Evolutionary conservation across 2,797 vertebrate species (phyloP), one percentile per base, ranked within the genome.

Genomic region (Sebastes melanostomus): DNA sequence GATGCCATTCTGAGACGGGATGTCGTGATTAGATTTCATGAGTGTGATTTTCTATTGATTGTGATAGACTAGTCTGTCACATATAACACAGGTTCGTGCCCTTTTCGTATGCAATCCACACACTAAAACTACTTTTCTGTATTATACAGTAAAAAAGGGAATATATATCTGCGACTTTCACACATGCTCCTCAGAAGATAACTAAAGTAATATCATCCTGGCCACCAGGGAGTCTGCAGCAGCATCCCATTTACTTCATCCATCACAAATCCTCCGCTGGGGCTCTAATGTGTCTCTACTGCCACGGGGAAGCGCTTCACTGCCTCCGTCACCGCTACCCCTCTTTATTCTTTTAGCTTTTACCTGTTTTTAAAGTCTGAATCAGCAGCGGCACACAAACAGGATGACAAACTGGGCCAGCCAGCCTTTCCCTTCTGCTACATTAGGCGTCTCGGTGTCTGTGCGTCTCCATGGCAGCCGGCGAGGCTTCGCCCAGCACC

Each of bases 291-390:
- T 81, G 86, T 82, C 80, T 76, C 60, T 54, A 72, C 77, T 56
- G 84, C 54, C 56, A 42, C 13, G 0, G 12, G 22, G 63, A 75
- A 71, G 61, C 29, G 38, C 74, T 85, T 83, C 78, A 80, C 12
- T 88, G 78, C 46, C 68, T 83, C 20, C 58, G 2, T 27, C 2
- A 1, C 22, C 22, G 14, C 36, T 22, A n/a, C n/a, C 4, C 6
- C 8, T 4, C 61, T 27, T 34, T 6, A 24, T 14, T 62, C 29
- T 50, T 63, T 81, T 78, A 18, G 27, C 5, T 61, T 18, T 4
- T 54, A 78, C 81, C 83, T 81, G 80, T 72, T 88, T 66, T 71
- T 68, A 18, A 77, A 72, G 56, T 78, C 88, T 83, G 85, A 89
- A 87, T 84, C 80, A 36, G 82, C 72, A 5, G 79, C 30, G 8